Percentiles rank a stretch among this genome's conserved stretches.
Evolutionary conservation across 2,113 vertebrate genomes (phyloP).

Genomic region (Triplophysa siluroides): DNA sequence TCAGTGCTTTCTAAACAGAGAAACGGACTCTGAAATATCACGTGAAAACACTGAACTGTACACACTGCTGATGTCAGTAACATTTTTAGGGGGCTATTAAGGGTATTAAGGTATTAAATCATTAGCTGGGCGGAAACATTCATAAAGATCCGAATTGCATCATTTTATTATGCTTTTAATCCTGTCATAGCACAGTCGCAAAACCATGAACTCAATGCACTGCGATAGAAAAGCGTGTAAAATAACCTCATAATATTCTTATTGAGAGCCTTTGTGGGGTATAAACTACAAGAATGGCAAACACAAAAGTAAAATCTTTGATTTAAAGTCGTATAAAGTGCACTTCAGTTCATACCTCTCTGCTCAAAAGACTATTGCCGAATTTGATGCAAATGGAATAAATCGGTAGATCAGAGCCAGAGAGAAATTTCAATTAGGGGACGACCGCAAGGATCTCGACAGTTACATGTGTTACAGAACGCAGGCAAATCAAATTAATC

Average conservation of each 20-base stretch:
- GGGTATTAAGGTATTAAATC: conserved; percentile 16
- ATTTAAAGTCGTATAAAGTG: conserved; percentile 37
- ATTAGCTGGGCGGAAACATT: conserved; percentile 5
- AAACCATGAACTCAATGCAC: conserved; percentile 17
- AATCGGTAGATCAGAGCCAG: conserved; percentile 42
- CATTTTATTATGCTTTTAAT: conserved; percentile 25
- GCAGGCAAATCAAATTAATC: conserved; percentile 45
- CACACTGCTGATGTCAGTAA: not conserved
- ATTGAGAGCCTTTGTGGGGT: conserved; percentile 16
- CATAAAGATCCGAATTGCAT: not conserved
- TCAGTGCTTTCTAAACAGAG: not conserved
- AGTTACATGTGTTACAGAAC: conserved; percentile 39
- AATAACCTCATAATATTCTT: conserved; percentile 33
- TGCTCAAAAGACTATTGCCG: conserved; percentile 36
- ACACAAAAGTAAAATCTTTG: conserved; percentile 33
- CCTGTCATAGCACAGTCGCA: conserved; percentile 2
- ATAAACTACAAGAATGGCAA: conserved; percentile 21
- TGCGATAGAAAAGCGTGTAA: conserved; percentile 2
- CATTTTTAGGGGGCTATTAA: conserved; percentile 8
- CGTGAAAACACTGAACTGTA: not conserved
- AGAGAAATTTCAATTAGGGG: conserved; percentile 58
- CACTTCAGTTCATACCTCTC: conserved; percentile 30
- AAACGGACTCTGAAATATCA: not conserved
- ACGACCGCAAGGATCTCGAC: conserved; percentile 37
- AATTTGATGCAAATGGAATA: conserved; percentile 49